These are phyloP conservation scores for Leptobrachium leishanense DNA, from an alignment of 2,113 vertebrate species.

Conservation along the genomic window DNA sequence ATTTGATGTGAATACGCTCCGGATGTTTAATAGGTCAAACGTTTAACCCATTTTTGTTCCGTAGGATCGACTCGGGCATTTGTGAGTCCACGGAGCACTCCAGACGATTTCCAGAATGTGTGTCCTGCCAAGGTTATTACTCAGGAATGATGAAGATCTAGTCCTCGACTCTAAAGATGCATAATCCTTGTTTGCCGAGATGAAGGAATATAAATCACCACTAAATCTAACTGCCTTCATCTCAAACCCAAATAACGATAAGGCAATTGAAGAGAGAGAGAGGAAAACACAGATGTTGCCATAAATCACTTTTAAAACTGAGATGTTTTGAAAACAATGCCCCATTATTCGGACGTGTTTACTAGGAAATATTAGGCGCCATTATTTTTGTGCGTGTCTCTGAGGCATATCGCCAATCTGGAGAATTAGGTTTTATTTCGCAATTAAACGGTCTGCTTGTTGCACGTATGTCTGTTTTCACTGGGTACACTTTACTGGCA, in stretches of 20 bases:
- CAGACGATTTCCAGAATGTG: not conserved
- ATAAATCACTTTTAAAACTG: conserved; percentile 27
- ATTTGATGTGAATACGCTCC: too few relatives aligned
- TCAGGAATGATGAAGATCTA: conserved; percentile 20
- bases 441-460: conserved; percentile 3
- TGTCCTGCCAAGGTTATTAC: conserved; percentile 33
- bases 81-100: too few relatives aligned
- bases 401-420: not conserved
- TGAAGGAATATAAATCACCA: conserved; percentile 33
- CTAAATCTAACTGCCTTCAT: conserved; percentile 25
- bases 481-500: not conserved
- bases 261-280: conserved; percentile 26
- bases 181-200: conserved; percentile 14
- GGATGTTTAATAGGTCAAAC: too few relatives aligned
- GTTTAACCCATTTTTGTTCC: too few relatives aligned
- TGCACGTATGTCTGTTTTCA: not conserved
- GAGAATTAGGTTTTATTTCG: not conserved
- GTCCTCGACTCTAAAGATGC: not conserved
- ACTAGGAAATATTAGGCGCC: not conserved
- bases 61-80: too few relatives aligned
- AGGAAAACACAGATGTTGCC: conserved; percentile 21
- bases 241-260: conserved; percentile 39
- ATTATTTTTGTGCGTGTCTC: not conserved
- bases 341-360: conserved; percentile 23
- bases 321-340: conserved; percentile 24